Evolutionary conservation across 2,113 vertebrate genomes (phyloP), one percentile per base, ranked within the genome.

Genomic region (Stigmatopora nigra): DNA sequence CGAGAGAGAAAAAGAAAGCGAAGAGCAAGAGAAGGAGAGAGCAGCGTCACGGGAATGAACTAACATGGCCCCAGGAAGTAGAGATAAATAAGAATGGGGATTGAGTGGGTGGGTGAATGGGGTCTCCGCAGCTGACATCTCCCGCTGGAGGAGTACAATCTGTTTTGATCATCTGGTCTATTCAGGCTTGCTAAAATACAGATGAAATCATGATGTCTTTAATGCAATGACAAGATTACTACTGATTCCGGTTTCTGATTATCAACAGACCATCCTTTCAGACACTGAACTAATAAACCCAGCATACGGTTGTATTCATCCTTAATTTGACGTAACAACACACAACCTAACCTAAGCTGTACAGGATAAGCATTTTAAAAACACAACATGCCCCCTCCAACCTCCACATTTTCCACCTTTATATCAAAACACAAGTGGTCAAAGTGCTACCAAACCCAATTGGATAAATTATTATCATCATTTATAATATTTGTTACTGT

Each of bases 21-120:
- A 67, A 47, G 62, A 58, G 78, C 69, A 58, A 64, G 72, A 62
- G 75, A 82, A 76, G 63, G 62, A 81, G 86, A 78, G 78, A 70
- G 79, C 66, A 74, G 75, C 51, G 67, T 77, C 80, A 65, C 58
- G 76, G 83, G 83, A 82, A 81, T 82, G 80, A 79, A 86, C 80
- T 76, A 79, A 81, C 75, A 81, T 48, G 68, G 83, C 86, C 84
- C 48, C 71, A 74, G 83, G 85, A 88, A 82, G 72, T 70, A 69
- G 76, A 83, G 80, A 87, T 83, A 84, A 84, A 86, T 87, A 87
- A 86, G 82, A 73, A 77, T 70, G 78, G 73, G 63, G 78, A 78
- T 70, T 77, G 75, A 82, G 73, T 78, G 77, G 71, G 75, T 2
- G 73, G 76, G 61, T 65, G 67, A 74, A 65, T 41, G 61, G 68